Evolutionary conservation across 53 echinoderm and acorn worm genomes (phyloP), one percentile per base, ranked within the genome.

Genomic region (Apostichopus leukothele): DNA sequence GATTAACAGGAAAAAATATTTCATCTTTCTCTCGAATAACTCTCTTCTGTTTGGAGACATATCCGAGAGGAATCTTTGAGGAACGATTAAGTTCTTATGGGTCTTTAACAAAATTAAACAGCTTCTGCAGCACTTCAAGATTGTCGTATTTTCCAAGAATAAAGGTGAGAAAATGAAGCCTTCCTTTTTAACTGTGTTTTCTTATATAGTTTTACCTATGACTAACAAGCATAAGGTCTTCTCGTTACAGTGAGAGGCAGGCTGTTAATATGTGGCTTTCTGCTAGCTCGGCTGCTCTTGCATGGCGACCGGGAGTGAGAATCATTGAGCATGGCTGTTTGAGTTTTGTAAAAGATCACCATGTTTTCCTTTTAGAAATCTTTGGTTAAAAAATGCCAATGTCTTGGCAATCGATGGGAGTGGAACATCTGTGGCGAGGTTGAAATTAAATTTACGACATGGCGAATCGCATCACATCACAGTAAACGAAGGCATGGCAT

Each of bases 201-300:
- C 14, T 68, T 14, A 7, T 3, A 2, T 2, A 19, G 5, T 14
- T 68, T 18, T 14, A 13, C 5, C 16, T 14, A 16, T 68, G 68
- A 68, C 68, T 68, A 68, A 68, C 68, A 68, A 5, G 13, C 19
- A 14, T 68, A n/a, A 5, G 68, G 16, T 68, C 16, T 68, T 68
- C 68, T 68, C 68, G 19, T 68, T 68, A 68, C 7, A 16, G 13
- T 68, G 11, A 68, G 68, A 16, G 68, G 68, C 68, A 68, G 68
- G 16, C 14, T 68, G 68, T 68, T 68, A 68, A 18, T 14, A 19
- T 79, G 20, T 54, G 53, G 79, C 52, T 39, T 79, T 54, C 50
- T 55, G n/a, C 57, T 79, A 5, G 79, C 79, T 79, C 21, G 53
- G 18, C 50, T 53, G 79, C 79, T 79, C 79, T 53, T 79, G 79